These are phyloP conservation scores for Mormyrus lacerda DNA, from an alignment of 2,113 vertebrate genomes.

Conservation along the genomic window DNA sequence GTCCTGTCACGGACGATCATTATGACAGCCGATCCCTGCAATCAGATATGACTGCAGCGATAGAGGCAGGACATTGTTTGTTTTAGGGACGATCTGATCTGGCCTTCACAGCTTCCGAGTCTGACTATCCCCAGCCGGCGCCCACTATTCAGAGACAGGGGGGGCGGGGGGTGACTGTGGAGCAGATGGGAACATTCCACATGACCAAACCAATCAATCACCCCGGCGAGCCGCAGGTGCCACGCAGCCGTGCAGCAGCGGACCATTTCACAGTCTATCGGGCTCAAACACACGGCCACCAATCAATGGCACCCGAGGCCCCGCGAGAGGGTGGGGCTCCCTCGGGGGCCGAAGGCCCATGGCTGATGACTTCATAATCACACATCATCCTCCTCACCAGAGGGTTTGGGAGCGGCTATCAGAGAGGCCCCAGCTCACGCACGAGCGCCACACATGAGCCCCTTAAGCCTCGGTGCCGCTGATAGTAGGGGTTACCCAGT, in stretches of 20 bases:
- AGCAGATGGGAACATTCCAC: constrained; percentile 99
- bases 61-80: constrained; percentile 26
- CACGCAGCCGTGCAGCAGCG: constrained; percentile 97
- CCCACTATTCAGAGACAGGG: constrained; percentile 65
- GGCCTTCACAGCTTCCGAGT: constrained; percentile 67
- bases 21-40: neutral
- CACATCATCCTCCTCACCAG: constrained; percentile 80
- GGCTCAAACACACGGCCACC: constrained; percentile 99
- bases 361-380: constrained; percentile 99
- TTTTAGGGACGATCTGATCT: constrained; percentile 56
- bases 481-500: neutral
- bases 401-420: constrained; percentile 74
- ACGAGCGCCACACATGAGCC: constrained; percentile 68
- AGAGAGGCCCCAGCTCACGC: constrained; percentile 69
- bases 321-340: constrained; percentile 70
- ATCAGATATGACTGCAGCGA: constrained; percentile 27
- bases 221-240: constrained; percentile 97
- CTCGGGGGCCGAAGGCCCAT: constrained; percentile 84
- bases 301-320: constrained; percentile 98
- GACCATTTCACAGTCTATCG: constrained; percentile 99
- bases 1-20: constrained; percentile 8
- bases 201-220: constrained; percentile 99
- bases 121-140: constrained; percentile 66
- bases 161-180: constrained; percentile 68
- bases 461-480: constrained; percentile 29